Conservation (phyloP, 2,888 invertebrate genomes). For the Parthenolecanium corni region DNA sequence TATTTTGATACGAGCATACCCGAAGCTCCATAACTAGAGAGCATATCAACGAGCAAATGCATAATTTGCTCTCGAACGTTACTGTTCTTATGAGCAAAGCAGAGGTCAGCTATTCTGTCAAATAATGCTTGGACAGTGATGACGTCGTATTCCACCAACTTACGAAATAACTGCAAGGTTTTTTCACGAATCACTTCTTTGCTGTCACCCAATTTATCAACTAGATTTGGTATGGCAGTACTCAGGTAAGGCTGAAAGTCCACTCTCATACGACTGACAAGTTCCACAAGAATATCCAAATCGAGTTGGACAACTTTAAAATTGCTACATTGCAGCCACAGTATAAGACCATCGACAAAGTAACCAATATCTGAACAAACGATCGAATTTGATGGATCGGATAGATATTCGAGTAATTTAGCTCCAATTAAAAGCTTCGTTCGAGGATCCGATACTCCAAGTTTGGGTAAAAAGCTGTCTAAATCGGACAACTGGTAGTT, state of each 20-base stretch:
- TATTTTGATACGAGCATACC: constrained; percentile 69
- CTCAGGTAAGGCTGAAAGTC: constrained; percentile 80
- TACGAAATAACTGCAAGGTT: constrained; percentile 57
- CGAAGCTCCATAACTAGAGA: constrained; percentile 76
- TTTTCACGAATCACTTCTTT: constrained; percentile 58
- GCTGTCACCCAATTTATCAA: constrained; percentile 61
- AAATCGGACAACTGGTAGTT: no score
- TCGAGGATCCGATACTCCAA: no score
- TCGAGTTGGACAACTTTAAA: constrained; percentile 93
- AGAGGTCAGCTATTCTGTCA: constrained; percentile 54
- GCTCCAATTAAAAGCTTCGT: constrained; percentile 67
- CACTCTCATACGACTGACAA: constrained; percentile 73
- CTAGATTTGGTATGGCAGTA: constrained; percentile 66
- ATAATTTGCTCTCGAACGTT: constrained; percentile 84
- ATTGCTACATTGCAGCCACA: constrained; percentile 86
- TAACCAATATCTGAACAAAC: constrained; percentile 73
- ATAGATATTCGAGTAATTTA: constrained; percentile 65
- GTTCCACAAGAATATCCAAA: constrained; percentile 70
- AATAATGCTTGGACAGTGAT: constrained; percentile 55
- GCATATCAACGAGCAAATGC: constrained; percentile 63
- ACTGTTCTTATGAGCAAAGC: constrained; percentile 79
- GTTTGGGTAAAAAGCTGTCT: no score
- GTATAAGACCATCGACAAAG: constrained; percentile 70
- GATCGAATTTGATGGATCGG: constrained; percentile 56
- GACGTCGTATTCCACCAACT: constrained; percentile 60